Evolutionary conservation across 2,888 invertebrate genomes (phyloP).

Genomic region (Caenorhabditis wallacei): DNA sequence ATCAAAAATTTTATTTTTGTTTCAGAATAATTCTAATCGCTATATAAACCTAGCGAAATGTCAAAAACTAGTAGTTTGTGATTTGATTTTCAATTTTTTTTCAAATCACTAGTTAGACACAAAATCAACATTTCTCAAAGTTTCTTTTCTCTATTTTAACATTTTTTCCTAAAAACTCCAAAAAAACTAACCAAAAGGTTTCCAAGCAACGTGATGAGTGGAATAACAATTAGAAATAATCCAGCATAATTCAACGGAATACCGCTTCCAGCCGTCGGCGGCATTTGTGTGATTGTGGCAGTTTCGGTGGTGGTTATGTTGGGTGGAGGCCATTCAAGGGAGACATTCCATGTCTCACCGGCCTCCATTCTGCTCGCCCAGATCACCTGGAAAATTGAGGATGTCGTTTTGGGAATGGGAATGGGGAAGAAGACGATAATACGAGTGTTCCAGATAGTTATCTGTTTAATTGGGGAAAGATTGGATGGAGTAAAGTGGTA

Average conservation of each 20-base stretch:
- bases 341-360: conserved; percentile 66
- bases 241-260: conserved; percentile 66
- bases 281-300: conserved; percentile 5
- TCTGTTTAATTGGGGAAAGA: background rate
- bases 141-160: background rate
- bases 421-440: background rate
- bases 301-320: conserved; percentile 21
- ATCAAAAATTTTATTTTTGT: too few species aligned
- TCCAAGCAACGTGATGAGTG: conserved; percentile 80
- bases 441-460: background rate
- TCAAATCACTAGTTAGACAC: background rate
- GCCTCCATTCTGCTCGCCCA: conserved; percentile 53
- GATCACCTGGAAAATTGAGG: conserved; percentile 27
- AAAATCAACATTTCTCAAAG: background rate
- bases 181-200: conserved; percentile 76
- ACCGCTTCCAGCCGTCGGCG: conserved; percentile 28
- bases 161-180: background rate
- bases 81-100: conserved; percentile 7
- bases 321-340: conserved; percentile 57
- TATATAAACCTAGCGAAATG: too few species aligned
- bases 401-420: background rate
- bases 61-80: background rate
- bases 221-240: conserved; percentile 73
- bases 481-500: background rate
- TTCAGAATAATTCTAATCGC: too few species aligned